Conservation (phyloP, 2,888 invertebrate genomes). For the Autographa gamma region DNA sequence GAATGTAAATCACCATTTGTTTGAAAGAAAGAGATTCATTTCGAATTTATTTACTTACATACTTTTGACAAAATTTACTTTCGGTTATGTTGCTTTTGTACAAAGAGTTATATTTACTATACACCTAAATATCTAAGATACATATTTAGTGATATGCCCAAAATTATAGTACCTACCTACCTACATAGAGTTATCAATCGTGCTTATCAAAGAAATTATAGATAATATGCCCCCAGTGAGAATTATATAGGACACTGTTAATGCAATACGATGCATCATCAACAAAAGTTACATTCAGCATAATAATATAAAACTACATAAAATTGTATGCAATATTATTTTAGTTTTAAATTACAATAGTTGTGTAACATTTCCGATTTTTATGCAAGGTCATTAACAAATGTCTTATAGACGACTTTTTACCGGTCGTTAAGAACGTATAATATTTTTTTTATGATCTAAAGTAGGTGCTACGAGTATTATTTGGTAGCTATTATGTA, state of each 20-base stretch:
- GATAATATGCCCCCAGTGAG: neutral
- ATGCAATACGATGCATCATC: neutral
- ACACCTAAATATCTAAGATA: neutral
- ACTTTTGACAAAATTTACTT: no score
- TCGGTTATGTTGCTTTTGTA: neutral
- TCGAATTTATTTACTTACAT: no score
- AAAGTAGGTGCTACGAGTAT: neutral
- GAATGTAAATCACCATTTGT: no score
- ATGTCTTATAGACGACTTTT: neutral
- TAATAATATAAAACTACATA: neutral
- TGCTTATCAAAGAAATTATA: neutral
- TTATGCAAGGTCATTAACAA: slow-evolving; percentile 2
- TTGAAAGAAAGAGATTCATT: no score
- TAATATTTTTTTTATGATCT: neutral
- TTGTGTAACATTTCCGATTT: neutral
- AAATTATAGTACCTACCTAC: neutral
- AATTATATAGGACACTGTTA: neutral
- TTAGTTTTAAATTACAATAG: neutral
- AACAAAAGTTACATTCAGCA: neutral
- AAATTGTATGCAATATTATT: neutral
- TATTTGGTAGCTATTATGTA: neutral
- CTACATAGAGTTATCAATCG: neutral
- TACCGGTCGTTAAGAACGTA: neutral
- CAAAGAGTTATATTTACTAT: neutral
- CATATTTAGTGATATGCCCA: neutral